Evolutionary conservation across 2,797 vertebrate species (phyloP), one percentile per base, ranked within the genome.

Genomic region (Galago senegalensis): DNA sequence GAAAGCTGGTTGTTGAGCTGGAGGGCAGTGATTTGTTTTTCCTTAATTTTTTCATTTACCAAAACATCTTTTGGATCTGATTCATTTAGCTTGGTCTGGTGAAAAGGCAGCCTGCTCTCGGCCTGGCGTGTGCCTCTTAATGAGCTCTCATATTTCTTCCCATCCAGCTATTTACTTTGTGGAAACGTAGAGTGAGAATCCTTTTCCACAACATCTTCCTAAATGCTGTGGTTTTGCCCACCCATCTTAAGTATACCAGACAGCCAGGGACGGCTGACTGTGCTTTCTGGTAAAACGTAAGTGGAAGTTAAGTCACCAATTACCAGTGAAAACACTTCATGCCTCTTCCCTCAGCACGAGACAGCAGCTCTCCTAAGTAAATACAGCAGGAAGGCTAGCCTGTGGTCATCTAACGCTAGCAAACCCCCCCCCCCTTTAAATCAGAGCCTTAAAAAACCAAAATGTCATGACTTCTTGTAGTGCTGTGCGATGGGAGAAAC

Each of bases 231-330:
- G 94, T 97, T 97, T 94, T 98, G 96, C 98, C 96, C 97, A 95
- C 76, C 53, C 81, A 90, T 93, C 49, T 95, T 97, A 98, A 97
- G 95, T 91, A 97, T 70, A 97, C 87, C 84, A 96, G 85, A 76
- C 76, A 95, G 80, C 95, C 94, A 92, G 93, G 89, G 97, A 84
- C 95, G 91, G 96, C 72, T 91, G 75, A 89, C 94, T 97, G 86
- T 96, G 94, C 90, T 93, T 96, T 97, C 87, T 94, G 97, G 87
- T 95, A 84, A 69, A 94, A 98, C 1, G 4, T 89, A 98, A 97
- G 96, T 87, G 94, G 90, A 97, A 97, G 97, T 96, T 97, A 96
- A 94, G 95, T 97, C 96, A 96, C 94, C 96, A 98, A 98, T 97
- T 91, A 90, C 76, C 90, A 97, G 89, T 85, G 93, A 94, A 94